These are phyloP conservation scores for Eubasilissa splendida DNA, from an alignment of 2,888 invertebrate species.

Conservation along the genomic window DNA sequence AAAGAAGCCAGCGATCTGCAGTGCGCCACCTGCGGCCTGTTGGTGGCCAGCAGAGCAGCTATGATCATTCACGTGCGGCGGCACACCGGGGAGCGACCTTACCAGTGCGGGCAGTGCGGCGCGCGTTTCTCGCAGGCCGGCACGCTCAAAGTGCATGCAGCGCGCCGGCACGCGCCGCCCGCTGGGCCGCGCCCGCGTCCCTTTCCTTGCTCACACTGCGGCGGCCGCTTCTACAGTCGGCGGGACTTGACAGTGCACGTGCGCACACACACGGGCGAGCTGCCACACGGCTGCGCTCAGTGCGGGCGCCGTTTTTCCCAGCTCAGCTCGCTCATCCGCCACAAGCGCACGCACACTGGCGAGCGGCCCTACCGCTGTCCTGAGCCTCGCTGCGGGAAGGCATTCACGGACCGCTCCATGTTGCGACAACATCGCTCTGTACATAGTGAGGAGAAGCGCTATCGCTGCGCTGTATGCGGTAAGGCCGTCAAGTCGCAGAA, in stretches of 20 bases:
- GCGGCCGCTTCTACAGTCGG: slow-evolving; percentile 65
- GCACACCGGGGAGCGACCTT: slow-evolving; percentile 56
- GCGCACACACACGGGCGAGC: slow-evolving; percentile 66
- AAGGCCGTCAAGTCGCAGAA: slow-evolving; percentile 71
- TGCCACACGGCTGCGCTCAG: slow-evolving; percentile 44
- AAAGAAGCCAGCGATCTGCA: slow-evolving; percentile 30
- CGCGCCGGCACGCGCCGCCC: slow-evolving; percentile 67
- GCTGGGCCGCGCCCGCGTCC: slow-evolving; percentile 24
- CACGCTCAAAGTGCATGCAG: slow-evolving; percentile 65
- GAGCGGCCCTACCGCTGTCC: slow-evolving; percentile 67
- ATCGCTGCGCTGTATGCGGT: slow-evolving; percentile 72
- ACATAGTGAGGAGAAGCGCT: slow-evolving; percentile 71
- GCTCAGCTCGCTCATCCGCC: slow-evolving; percentile 44
- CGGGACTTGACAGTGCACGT: slow-evolving; percentile 66
- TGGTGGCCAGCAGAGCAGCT: slow-evolving; percentile 33
- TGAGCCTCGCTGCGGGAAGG: slow-evolving; percentile 60
- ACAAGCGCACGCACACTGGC: slow-evolving; percentile 66
- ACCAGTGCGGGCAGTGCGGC: slow-evolving; percentile 64
- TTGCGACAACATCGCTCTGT: slow-evolving; percentile 66
- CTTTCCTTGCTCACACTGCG: slow-evolving; percentile 65
- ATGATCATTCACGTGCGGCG: slow-evolving; percentile 49
- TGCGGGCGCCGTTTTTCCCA: slow-evolving; percentile 48
- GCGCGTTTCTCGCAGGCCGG: slow-evolving; percentile 61
- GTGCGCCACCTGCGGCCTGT: slow-evolving; percentile 42
- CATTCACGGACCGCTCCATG: slow-evolving; percentile 60